These are phyloP conservation scores for Tetragonisca angustula DNA, from an alignment of 2,888 invertebrate species.

Conservation along the genomic window DNA sequence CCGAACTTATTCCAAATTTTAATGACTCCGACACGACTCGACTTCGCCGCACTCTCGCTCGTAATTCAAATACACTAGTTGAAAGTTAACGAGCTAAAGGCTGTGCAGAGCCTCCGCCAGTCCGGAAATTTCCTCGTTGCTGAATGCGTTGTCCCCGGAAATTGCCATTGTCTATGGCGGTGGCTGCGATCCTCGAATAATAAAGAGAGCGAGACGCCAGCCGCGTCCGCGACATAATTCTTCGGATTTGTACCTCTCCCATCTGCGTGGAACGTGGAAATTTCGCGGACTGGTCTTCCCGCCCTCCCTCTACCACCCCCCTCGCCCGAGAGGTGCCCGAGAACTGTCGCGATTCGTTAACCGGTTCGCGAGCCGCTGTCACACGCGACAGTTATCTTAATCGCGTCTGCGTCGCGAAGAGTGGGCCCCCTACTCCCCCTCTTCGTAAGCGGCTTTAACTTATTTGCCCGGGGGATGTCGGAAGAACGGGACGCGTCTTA, in stretches of 20 bases:
- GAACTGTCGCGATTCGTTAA: slow-evolving; percentile 30
- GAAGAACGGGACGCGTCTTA: slow-evolving; percentile 42
- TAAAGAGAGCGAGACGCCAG: slow-evolving; percentile 11
- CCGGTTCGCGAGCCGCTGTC: slow-evolving; percentile 21
- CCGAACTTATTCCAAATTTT: neutral
- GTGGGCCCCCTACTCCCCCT: no score
- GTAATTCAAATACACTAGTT: no score
- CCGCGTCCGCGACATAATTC: slow-evolving; percentile 35
- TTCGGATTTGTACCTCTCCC: slow-evolving; percentile 23
- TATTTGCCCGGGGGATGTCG: slow-evolving; percentile 39
- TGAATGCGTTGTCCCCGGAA: slow-evolving; percentile 1
- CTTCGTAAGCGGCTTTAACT: slow-evolving; percentile 51
- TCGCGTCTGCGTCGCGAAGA: slow-evolving; percentile 31
- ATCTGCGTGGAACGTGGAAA: neutral
- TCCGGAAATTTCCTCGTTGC: slow-evolving; percentile 23
- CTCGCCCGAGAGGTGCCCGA: neutral
- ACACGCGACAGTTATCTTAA: slow-evolving; percentile 45
- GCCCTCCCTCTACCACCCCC: no score
- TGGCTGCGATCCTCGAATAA: slow-evolving; percentile 19
- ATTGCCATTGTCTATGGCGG: slow-evolving; percentile 39
- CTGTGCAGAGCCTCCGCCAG: slow-evolving; percentile 19
- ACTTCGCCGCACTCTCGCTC: neutral
- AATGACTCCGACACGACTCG: neutral
- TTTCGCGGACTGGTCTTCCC: neutral
- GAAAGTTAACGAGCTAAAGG: neutral